A percentile compares a stretch with the other conserved stretches of the same genome.
These are phyloP conservation scores for Pterois miles DNA, from an alignment of 2,797 vertebrate species.

Conservation along the genomic window DNA sequence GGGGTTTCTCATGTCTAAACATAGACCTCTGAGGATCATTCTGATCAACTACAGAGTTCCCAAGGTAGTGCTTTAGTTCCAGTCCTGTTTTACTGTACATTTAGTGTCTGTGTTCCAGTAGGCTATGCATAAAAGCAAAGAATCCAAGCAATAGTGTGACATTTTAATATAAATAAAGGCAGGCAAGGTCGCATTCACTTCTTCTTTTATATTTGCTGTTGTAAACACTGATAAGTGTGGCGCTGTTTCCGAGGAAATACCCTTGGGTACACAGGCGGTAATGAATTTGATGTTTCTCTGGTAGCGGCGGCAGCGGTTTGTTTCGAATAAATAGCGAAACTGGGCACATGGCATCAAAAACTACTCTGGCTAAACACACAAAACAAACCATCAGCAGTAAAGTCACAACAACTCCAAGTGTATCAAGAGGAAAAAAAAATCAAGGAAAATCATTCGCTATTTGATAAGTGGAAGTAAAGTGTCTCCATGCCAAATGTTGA, in stretches of 20 bases:
- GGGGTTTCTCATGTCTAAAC: conserved; percentile 69
- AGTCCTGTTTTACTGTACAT: conserved; percentile 24
- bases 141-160: conserved; percentile 3
- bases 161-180: conserved; percentile 31
- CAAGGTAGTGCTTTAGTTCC: conserved; percentile 39
- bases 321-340: conserved; percentile 37
- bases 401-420: background rate
- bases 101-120: conserved; percentile 7
- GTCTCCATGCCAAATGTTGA: background rate
- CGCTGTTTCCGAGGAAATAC: conserved; percentile 22
- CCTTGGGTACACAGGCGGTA: conserved; percentile 28
- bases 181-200: conserved; percentile 20
- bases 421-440: background rate
- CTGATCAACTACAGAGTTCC: conserved; percentile 57
- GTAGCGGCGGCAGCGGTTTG: conserved; percentile 25
- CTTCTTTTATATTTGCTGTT: conserved; percentile 32
- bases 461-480: background rate
- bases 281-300: conserved; percentile 45
- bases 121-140: conserved; percentile 5
- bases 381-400: background rate
- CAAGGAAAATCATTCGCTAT: background rate
- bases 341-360: conserved; percentile 3
- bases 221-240: conserved; percentile 49
- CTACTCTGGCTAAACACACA: background rate
- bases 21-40: conserved; percentile 60